Conservation (phyloP, 2,113 vertebrate species). For the Tachuris rubrigastra region DNA sequence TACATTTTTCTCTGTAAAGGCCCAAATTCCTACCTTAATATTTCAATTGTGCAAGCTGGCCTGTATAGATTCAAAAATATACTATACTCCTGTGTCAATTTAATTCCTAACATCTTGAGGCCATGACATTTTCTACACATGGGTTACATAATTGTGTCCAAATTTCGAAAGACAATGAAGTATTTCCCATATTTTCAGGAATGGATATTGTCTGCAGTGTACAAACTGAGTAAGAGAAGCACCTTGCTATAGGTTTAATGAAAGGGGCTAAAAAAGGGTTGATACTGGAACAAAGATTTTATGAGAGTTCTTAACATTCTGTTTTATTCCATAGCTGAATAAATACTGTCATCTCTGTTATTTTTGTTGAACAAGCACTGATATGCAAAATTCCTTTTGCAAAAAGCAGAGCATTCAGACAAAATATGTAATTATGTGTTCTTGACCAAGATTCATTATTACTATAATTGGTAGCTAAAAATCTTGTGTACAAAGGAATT, state of each 20-base stretch:
- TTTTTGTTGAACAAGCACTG: neutral
- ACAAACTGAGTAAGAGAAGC: neutral
- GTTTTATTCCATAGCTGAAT: neutral
- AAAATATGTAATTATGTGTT: neutral
- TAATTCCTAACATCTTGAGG: neutral
- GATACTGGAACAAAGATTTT: neutral
- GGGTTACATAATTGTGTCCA: neutral
- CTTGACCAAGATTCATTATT: neutral
- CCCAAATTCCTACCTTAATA: neutral
- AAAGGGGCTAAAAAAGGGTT: neutral
- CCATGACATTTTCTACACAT: neutral
- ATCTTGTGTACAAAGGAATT: neutral
- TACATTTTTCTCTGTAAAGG: neutral
- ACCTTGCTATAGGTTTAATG: neutral
- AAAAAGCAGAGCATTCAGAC: neutral
- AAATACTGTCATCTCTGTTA: neutral
- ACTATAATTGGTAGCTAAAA: neutral
- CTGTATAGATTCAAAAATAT: neutral
- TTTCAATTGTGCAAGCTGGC: neutral
- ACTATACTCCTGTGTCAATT: neutral
- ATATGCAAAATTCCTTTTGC: neutral
- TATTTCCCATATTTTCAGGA: neutral
- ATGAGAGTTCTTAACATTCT: neutral
- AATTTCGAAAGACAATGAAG: neutral
- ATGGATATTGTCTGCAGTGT: neutral